Evolutionary conservation across 2,888 invertebrate genomes (phyloP).

Genomic region (Amblyteles armatorius): DNA sequence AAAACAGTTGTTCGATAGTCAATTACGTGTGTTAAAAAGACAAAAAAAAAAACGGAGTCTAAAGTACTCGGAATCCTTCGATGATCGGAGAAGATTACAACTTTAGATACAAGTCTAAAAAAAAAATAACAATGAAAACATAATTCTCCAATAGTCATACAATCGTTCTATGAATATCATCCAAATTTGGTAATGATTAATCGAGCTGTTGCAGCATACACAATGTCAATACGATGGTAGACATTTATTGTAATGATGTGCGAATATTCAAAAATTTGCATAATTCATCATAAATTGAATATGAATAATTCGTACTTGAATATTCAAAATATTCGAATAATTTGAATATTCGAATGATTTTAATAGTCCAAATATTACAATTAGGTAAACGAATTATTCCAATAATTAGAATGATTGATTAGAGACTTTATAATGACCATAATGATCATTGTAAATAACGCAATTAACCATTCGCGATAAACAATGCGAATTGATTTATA

Average conservation of each 20-base stretch:
- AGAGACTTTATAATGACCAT: too few relatives aligned
- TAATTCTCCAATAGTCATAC: background rate
- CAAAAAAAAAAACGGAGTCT: background rate
- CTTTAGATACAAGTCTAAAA: background rate
- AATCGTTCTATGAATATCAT: background rate
- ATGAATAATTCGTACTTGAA: too few relatives aligned
- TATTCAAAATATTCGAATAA: too few relatives aligned
- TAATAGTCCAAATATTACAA: too few relatives aligned
- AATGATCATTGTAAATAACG: too few relatives aligned
- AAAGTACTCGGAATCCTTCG: background rate
- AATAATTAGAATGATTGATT: too few relatives aligned
- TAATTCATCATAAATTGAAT: too few relatives aligned
- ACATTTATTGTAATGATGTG: background rate
- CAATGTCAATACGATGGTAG: background rate
- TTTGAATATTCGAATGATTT: too few relatives aligned
- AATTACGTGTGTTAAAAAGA: background rate
- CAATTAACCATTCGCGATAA: too few relatives aligned
- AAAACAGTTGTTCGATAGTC: slow-evolving; percentile 8
- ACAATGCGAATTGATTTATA: too few relatives aligned
- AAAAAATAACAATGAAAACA: background rate
- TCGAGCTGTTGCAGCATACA: background rate
- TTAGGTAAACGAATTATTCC: too few relatives aligned
- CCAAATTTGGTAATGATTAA: background rate
- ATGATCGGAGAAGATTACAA: background rate
- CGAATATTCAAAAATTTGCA: too few relatives aligned